Base-by-base conservation (phyloP, 2,888 invertebrate genomes). In the Phrixothrix hirtus region DNA sequence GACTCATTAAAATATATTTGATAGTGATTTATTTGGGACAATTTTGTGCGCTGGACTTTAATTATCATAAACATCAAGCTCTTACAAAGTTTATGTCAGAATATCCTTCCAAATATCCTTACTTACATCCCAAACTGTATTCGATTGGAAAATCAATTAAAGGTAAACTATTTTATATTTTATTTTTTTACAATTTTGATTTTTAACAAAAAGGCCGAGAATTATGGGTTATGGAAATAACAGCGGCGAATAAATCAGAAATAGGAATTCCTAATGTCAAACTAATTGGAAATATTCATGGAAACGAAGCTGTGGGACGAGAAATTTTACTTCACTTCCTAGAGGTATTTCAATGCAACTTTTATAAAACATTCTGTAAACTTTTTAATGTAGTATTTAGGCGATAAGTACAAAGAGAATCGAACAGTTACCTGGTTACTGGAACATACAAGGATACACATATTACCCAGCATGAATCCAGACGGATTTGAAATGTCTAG, bases 401-500 rank as follows among this genome's bases (percentile, higher is more conserved):
- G 78, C 37, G 72, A 71, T 15, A 74, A 74, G 54, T 82, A 79
- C 61, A 60, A 71, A 5, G 67, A 57, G 5, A 75, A 84, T 64
- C 63, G 72, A 2, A 78, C 76, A 49, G 78, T 85, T 3, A 70
- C 67, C 30, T 81, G 81, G 76, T 75, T 88, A 17, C 66, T 89
- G 63, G 79, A 85, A 63, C 82, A 82, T 64, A 88, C 88, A 1
- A 76, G 82, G 35, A 83, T 89, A 58, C 87, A 89, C 71, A 78
- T 89, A 55, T 75, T 89, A 75, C 87, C 88, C 1, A 81, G 83
- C 6, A 83, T 89, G 83, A 89, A 89, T 70, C 88, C 89, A 0
- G 89, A 89, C 69, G 88, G 88, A 16, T 88, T 84, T 72, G 71
- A 70, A 25, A 48, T 51, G 1, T 62, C 75, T 1, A 53, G 35